A percentile compares a stretch with the other conserved stretches of the same genome.
These are phyloP conservation scores for Phymanthus crucifer DNA, from an alignment of 92 coral and sea anemone genomes.

Conservation along the genomic window DNA sequence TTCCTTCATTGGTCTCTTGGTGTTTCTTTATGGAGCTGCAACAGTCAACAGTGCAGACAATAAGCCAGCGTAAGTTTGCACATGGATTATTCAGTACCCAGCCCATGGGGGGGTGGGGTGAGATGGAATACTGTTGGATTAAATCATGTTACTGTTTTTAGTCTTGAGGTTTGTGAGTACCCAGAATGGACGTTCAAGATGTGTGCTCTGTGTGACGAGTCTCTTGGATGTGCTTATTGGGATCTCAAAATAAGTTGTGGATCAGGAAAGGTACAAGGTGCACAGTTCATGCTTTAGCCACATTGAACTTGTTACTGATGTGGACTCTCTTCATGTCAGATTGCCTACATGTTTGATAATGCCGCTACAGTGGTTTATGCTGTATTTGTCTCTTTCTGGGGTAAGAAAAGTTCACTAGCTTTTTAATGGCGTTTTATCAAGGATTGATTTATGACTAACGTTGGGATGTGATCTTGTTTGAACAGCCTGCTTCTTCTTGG, in stretches of 20 bases:
- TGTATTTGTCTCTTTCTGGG: slow-evolving; percentile 97
- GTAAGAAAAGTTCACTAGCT: slow-evolving; percentile 46
- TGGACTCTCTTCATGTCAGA: slow-evolving; percentile 31
- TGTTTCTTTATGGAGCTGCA: slow-evolving; percentile 81
- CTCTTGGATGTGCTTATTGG: slow-evolving; percentile 89
- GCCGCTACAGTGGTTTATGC: slow-evolving; percentile 98
- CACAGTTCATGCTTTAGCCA: not conserved
- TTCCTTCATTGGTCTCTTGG: slow-evolving; percentile 85
- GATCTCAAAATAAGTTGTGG: slow-evolving; percentile 91
- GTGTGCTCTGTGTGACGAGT: slow-evolving; percentile 98
- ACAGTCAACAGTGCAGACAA: slow-evolving; percentile 92
- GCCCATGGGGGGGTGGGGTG: not conserved
- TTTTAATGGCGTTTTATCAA: not conserved
- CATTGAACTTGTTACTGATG: not conserved
- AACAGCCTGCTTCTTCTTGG: slow-evolving; percentile 91
- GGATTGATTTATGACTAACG: not conserved
- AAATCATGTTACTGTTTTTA: slow-evolving; percentile 13
- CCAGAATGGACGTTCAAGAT: slow-evolving; percentile 90
- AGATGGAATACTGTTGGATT: not conserved
- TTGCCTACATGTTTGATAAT: slow-evolving; percentile 94
- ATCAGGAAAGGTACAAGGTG: slow-evolving; percentile 74
- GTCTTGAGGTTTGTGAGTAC: slow-evolving; percentile 88
- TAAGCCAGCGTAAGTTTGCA: slow-evolving; percentile 82
- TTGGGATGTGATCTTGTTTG: not conserved
- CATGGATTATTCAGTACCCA: not conserved